Evolutionary conservation across 2,888 invertebrate species (phyloP), one percentile per base, ranked within the genome.

Genomic region (Polyploca ridens): DNA sequence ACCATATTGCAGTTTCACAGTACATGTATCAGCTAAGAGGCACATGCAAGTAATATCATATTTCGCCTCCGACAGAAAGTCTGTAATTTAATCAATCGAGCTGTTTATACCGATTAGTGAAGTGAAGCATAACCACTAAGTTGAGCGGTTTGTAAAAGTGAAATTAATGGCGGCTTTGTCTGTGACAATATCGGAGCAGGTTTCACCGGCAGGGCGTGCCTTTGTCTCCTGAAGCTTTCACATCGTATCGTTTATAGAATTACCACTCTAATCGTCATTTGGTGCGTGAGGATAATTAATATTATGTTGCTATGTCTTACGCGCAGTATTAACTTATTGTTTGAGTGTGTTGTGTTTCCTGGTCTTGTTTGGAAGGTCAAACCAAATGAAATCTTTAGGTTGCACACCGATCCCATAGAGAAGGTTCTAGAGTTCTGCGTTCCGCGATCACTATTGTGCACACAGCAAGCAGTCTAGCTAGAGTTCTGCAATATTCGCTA

Each of bases 41-140:
- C 41, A 1, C 13, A 13, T 13, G 41, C 38, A 38, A 38, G 69
- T 66, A 65, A 73, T 76, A 79, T 80, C 68, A 71, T 77, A 79
- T 84, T 83, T 82, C 82, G 74, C 76, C 75, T 68, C 70, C 70
- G 66, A 71, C 84, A 83, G 90, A 90, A 90, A 90, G 90, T 85
- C 72, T 66, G 84, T 85, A 88, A 87, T 87, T 86, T 81, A 83
- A 89, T 87, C 84, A 82, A 78, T 79, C 76, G 77, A 75, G 73
- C 80, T 84, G 81, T 83, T 86, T 86, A 87, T 73, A 79, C 69
- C 79, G 89, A 86, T 88, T 88, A 89, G 77, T 85, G 87, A 89
- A 87, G 89, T 90, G 84, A 61, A 61, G 61, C 83, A 78, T 72
- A 79, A 35, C 35, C 35, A 35, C 35, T 7, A 66, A 67, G 75